Evolutionary conservation across 1,140 invertebrate species (phyloP).

Genomic region (Melipona quadrifasciata): DNA sequence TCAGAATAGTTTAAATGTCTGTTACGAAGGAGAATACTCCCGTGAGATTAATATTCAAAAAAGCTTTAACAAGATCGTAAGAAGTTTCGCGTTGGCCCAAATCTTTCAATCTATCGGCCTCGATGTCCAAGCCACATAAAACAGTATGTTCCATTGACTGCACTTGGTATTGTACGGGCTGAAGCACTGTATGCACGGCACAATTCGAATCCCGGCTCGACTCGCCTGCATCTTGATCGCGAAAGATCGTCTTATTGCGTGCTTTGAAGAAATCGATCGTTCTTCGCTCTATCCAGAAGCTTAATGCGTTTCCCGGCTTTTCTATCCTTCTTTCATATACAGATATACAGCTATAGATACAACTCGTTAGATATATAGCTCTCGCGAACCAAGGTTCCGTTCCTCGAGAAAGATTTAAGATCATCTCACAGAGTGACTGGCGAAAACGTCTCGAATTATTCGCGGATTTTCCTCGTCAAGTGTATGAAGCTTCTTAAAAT

Average conservation of each 20-base stretch:
- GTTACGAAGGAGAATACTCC: background rate
- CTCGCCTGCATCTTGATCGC: slow-evolving; percentile 50
- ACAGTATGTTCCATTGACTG: slow-evolving; percentile 37
- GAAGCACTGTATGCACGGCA: slow-evolving; percentile 34
- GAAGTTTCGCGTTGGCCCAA: slow-evolving; percentile 15
- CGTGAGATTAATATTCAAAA: slow-evolving; percentile 28
- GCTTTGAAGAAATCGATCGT: slow-evolving; percentile 54
- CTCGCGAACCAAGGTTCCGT: background rate
- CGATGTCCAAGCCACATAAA: slow-evolving; percentile 44
- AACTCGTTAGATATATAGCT: background rate
- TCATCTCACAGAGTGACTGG: background rate
- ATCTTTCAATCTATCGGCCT: slow-evolving; percentile 49
- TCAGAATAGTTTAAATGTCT: slow-evolving; percentile 27
- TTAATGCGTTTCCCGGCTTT: background rate
- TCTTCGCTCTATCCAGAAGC: slow-evolving; percentile 33
- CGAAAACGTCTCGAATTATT: background rate
- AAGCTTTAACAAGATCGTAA: background rate
- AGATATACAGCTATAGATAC: background rate
- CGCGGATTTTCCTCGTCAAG: background rate
- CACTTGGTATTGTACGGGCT: slow-evolving; percentile 30
- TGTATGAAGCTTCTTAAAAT: background rate
- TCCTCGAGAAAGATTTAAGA: background rate
- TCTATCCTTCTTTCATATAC: background rate
- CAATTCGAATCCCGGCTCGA: slow-evolving; percentile 49
- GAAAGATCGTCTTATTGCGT: slow-evolving; percentile 61